Conservation (phyloP, 2,888 invertebrate genomes). For the Andricus curvator region DNA sequence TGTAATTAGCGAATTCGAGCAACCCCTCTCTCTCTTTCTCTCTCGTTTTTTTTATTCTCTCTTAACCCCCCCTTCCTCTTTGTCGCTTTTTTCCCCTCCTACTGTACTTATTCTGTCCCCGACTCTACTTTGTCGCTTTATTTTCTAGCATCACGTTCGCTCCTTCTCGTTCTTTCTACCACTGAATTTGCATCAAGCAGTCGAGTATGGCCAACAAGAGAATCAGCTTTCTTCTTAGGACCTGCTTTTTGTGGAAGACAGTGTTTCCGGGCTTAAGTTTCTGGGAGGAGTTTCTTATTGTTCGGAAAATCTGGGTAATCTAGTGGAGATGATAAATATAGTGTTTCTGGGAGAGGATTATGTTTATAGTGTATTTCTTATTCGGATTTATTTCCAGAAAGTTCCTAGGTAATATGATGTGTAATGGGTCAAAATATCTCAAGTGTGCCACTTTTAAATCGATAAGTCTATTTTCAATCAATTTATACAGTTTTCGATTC, state of each 20-base stretch:
- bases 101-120: neutral
- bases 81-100: neutral
- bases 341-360: neutral
- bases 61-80: neutral
- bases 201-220: constrained; percentile 11
- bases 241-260: constrained; percentile 22
- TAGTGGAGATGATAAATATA: constrained; percentile 35
- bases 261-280: constrained; percentile 32
- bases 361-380: neutral
- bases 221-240: constrained; percentile 33
- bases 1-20: constrained; percentile 36
- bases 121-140: constrained; percentile 20
- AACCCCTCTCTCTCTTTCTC: neutral
- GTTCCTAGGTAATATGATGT: too few relatives aligned
- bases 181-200: constrained; percentile 29
- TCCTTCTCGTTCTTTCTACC: constrained; percentile 7
- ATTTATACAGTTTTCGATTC: too few relatives aligned
- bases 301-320: constrained; percentile 14
- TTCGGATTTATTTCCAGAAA: too few relatives aligned
- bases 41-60: constrained; percentile 1
- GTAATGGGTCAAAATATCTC: too few relatives aligned
- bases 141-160: constrained; percentile 21
- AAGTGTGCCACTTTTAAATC: too few relatives aligned
- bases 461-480: too few relatives aligned
- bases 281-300: constrained; percentile 15